Conservation (phyloP, 2,888 invertebrate genomes). For the Perizoma flavofasciatum region DNA sequence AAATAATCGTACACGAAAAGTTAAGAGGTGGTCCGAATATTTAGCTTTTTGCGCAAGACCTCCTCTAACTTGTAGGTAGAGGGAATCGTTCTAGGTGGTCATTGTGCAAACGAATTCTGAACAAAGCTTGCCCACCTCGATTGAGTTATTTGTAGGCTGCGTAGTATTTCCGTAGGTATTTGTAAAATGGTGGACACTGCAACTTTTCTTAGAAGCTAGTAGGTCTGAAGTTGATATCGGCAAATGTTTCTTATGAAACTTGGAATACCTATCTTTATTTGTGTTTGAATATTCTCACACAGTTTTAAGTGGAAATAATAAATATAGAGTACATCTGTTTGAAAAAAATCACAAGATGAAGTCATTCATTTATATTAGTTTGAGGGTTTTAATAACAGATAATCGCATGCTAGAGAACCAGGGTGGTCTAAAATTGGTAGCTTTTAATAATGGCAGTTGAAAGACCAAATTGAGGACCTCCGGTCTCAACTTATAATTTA, state of each 20-base stretch:
- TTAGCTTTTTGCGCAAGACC: slow-evolving; percentile 49
- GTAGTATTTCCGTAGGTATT: slow-evolving; percentile 45
- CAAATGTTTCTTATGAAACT: neutral
- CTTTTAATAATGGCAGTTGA: slow-evolving; percentile 66
- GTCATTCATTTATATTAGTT: slow-evolving; percentile 19
- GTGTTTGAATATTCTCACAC: no score
- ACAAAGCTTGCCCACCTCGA: slow-evolving; percentile 45
- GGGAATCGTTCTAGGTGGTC: slow-evolving; percentile 44
- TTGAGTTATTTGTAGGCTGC: slow-evolving; percentile 50
- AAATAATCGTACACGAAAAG: slow-evolving; percentile 4
- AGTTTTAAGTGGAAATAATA: no score
- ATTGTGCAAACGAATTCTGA: slow-evolving; percentile 43
- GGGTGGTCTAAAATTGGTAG: slow-evolving; percentile 57
- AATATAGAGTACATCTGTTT: slow-evolving; percentile 14
- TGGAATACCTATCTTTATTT: no score
- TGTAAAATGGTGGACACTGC: slow-evolving; percentile 35
- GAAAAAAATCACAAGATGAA: slow-evolving; percentile 23
- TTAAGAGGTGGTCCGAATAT: slow-evolving; percentile 33
- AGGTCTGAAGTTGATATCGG: slow-evolving; percentile 4
- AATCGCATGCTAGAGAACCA: slow-evolving; percentile 41
- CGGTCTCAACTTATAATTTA: slow-evolving; percentile 51
- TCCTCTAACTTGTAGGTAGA: slow-evolving; percentile 32
- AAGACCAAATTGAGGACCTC: slow-evolving; percentile 57
- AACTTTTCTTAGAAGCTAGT: slow-evolving; percentile 39
- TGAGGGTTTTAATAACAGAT: slow-evolving; percentile 7